These are phyloP conservation scores for Merluccius polli DNA, from an alignment of 2,797 vertebrate genomes.

Conservation along the genomic window DNA sequence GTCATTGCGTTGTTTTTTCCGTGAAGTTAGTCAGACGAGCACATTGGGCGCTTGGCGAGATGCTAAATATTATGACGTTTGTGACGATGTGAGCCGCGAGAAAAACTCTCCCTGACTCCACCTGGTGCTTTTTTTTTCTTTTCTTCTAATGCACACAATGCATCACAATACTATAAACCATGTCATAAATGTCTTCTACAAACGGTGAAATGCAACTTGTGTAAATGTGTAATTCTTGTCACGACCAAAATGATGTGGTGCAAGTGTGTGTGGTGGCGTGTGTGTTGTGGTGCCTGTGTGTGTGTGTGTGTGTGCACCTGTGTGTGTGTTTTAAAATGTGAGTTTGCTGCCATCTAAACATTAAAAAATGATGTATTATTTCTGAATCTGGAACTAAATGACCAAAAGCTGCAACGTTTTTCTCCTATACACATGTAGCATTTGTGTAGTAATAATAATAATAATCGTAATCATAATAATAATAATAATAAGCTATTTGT, in stretches of 20 bases:
- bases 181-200: not conserved
- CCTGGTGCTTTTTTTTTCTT: not conserved
- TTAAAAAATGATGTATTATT: not conserved
- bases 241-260: not conserved
- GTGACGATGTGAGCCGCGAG: not conserved
- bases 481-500: no score
- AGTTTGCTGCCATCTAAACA: constrained; percentile 1
- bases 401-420: not conserved
- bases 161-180: not conserved
- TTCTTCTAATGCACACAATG: not conserved
- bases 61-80: not conserved
- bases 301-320: not conserved
- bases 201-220: not conserved
- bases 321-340: not conserved
- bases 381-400: not conserved
- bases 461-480: no score
- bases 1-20: not conserved
- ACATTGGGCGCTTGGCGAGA: not conserved
- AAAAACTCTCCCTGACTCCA: not conserved
- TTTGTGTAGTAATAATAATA: no score
- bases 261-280: not conserved
- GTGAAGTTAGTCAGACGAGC: not conserved
- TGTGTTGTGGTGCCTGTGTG: not conserved
- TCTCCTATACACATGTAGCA: not conserved
- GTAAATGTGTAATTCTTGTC: not conserved